These are phyloP conservation scores for Mus musculus DNA, from an alignment of 2,113 vertebrate genomes.

Conservation along the genomic window DNA sequence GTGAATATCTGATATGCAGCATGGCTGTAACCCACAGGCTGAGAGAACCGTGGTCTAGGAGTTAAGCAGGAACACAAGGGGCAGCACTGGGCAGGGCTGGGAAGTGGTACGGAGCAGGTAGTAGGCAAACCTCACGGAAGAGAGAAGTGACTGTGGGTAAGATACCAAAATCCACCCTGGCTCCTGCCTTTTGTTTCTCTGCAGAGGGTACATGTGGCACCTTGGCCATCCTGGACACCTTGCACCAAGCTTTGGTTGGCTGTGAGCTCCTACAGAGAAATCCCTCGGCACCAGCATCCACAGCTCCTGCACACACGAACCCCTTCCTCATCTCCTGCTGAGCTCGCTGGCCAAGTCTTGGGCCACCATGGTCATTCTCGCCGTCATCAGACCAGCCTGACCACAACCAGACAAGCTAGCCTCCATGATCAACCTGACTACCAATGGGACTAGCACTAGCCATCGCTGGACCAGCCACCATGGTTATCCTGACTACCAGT, in stretches of 20 bases:
- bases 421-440: not conserved
- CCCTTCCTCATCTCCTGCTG: conserved; percentile 85
- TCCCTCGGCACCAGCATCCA: conserved; percentile 80
- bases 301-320: conserved; percentile 82
- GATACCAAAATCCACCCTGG: not conserved
- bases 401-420: not conserved
- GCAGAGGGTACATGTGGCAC: conserved; percentile 89
- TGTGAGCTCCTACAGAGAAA: conserved; percentile 90
- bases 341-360: conserved; percentile 26
- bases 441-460: not conserved
- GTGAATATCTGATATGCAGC: not conserved
- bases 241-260: conserved; percentile 91
- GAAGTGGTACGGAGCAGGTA: not conserved
- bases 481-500: not conserved
- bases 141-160: not conserved
- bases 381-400: not conserved
- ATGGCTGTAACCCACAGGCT: not conserved
- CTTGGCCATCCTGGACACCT: conserved; percentile 90
- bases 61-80: not conserved
- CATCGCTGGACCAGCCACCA: no score
- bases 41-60: not conserved
- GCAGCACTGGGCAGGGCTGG: not conserved
- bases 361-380: not conserved
- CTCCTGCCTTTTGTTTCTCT: not conserved
- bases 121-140: not conserved